Evolutionary conservation across 1,140 invertebrate genomes (phyloP).

Genomic region (Drosophila suzukii): DNA sequence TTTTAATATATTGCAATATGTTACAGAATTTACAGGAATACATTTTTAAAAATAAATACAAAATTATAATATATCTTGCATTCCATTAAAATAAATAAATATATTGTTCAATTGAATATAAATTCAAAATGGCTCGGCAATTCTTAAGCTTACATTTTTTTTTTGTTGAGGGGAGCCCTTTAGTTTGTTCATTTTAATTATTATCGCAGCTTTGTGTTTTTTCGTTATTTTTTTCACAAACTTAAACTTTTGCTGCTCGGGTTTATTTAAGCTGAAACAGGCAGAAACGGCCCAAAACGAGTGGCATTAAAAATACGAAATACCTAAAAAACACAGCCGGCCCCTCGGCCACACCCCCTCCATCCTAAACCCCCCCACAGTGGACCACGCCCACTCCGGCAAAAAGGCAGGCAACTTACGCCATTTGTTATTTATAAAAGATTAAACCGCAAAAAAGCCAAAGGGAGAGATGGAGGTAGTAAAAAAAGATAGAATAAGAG

Average conservation of each 20-base stretch:
- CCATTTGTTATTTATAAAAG: conserved; percentile 81
- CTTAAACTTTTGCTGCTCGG: conserved; percentile 31
- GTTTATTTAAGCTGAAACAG: conserved; percentile 19
- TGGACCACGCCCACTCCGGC: conserved; percentile 16
- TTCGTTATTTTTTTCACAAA: conserved; percentile 5
- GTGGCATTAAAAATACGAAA: conserved; percentile 23
- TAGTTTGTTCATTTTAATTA: conserved; percentile 1
- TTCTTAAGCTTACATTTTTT: too few species aligned
- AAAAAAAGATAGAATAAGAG: neutral
- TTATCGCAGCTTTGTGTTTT: neutral
- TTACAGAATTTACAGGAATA: too few species aligned
- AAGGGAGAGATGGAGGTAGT: conserved; percentile 10
- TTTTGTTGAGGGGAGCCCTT: neutral
- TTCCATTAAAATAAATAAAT: too few species aligned
- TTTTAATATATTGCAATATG: too few species aligned
- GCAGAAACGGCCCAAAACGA: conserved; percentile 17
- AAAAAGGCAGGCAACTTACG: conserved; percentile 58
- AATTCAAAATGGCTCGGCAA: too few species aligned
- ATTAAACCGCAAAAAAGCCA: conserved; percentile 73
- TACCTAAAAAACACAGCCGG: conserved; percentile 18
- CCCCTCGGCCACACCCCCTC: conserved; percentile 28
- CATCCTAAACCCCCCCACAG: neutral
- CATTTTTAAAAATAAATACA: too few species aligned
- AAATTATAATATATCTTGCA: too few species aligned
- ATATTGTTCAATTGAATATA: too few species aligned